These are phyloP conservation scores for Ochropleura plecta DNA, from an alignment of 2,888 invertebrate species.

Conservation along the genomic window DNA sequence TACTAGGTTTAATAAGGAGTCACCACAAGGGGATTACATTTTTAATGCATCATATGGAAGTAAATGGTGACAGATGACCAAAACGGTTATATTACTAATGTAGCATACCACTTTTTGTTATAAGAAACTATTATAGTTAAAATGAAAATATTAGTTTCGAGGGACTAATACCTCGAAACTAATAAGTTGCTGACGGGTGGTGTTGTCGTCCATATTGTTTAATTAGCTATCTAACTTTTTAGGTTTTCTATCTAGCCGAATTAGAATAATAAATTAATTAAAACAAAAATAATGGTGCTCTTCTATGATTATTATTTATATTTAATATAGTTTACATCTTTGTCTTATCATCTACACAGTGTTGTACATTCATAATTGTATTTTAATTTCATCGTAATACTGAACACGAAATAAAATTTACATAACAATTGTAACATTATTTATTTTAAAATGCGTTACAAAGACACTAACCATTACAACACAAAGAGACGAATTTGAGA, in stretches of 20 bases:
- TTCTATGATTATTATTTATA: constrained; percentile 69
- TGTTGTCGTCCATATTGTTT: neutral
- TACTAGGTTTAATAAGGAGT: neutral
- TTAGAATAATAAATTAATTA: constrained; percentile 11
- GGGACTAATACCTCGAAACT: too few relatives aligned
- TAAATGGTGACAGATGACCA: neutral
- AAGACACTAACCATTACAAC: constrained; percentile 56
- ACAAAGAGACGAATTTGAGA: constrained; percentile 50
- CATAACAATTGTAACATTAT: constrained; percentile 55
- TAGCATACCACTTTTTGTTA: too few relatives aligned
- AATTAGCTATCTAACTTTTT: neutral
- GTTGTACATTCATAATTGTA: constrained; percentile 75
- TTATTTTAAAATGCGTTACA: constrained; percentile 60
- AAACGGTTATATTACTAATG: neutral
- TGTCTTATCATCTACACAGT: constrained; percentile 78
- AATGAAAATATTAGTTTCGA: too few relatives aligned
- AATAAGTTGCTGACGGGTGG: neutral
- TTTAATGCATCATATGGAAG: neutral
- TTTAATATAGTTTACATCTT: constrained; percentile 74
- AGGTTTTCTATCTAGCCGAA: neutral
- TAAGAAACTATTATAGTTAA: too few relatives aligned
- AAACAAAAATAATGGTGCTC: constrained; percentile 25
- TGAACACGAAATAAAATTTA: constrained; percentile 70
- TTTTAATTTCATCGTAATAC: constrained; percentile 77
- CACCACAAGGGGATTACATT: neutral